Conservation (phyloP, 2,888 invertebrate species). For the Eilema depressum region DNA sequence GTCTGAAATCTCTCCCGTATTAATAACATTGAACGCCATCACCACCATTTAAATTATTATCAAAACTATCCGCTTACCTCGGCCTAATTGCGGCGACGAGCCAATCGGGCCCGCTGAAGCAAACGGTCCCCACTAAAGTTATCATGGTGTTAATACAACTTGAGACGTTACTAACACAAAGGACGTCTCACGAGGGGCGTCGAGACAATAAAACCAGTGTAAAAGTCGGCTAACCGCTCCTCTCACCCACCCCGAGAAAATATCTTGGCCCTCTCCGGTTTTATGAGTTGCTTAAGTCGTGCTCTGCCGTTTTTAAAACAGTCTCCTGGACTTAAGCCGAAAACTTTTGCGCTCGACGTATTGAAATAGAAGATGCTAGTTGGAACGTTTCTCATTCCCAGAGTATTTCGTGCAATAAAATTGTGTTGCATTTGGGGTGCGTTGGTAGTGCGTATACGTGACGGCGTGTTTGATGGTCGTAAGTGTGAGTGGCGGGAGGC, state of each 20-base stretch:
- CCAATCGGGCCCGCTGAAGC: constrained; percentile 57
- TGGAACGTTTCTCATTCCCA: constrained; percentile 26
- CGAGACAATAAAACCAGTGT: constrained; percentile 83
- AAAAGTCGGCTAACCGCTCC: constrained; percentile 81
- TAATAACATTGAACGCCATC: constrained; percentile 71
- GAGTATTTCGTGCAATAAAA: constrained; percentile 40
- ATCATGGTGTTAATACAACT: constrained; percentile 81
- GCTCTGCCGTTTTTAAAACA: constrained; percentile 74
- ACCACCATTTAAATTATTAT: constrained; percentile 79
- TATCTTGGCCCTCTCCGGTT: constrained; percentile 71
- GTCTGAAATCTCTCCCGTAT: constrained; percentile 66
- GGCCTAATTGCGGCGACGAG: constrained; percentile 71
- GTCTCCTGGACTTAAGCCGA: constrained; percentile 56
- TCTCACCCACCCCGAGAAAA: constrained; percentile 67
- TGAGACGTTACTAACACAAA: constrained; percentile 80
- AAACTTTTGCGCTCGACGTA: constrained; percentile 63
- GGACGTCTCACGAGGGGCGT: constrained; percentile 77
- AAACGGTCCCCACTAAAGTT: constrained; percentile 69
- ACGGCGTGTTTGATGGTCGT: constrained; percentile 65
- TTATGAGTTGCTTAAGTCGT: constrained; percentile 77
- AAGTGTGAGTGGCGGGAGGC: constrained; percentile 69
- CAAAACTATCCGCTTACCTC: constrained; percentile 75
- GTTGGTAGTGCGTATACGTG: constrained; percentile 66
- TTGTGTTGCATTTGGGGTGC: constrained; percentile 51
- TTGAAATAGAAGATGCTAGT: constrained; percentile 65